Evolutionary conservation across 2,888 invertebrate genomes (phyloP), one percentile per base, ranked within the genome.

Genomic region (Erpobdella octoculata): DNA sequence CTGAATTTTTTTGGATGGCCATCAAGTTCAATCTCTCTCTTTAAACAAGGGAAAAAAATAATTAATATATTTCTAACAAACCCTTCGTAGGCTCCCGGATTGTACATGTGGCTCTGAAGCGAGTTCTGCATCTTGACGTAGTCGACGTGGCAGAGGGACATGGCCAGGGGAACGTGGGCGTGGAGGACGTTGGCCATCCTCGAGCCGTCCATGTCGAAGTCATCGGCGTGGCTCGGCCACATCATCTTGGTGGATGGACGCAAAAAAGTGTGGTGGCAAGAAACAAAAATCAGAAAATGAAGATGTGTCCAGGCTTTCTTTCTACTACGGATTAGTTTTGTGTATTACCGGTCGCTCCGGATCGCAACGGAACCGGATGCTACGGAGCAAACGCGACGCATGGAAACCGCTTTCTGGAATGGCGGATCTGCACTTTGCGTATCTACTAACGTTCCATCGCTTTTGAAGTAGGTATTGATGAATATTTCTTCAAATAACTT

Each of bases 131-230:
- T 75, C 66, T 74, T 76, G 38, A 73, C 59, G 65, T 73, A 69
- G 71, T 75, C 75, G 58, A 75, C 68, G 59, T 73, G 74, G 59
- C 76, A 76, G 21, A 76, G 71, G 28, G 76, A 74, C 76, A 76
- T 76, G 71, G 70, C 71, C 46, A 73, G 66, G 5, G 74, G 71
- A 18, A 71, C 68, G 38, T 72, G 73, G 15, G 73, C 62, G 25
- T 73, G 73, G 9, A 72, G 72, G 46, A 72, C 73, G 71, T 73
- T 71, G 41, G 67, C 37, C 71, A 71, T 71, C 12, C 71, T n/a
- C 21, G 73, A 73, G 4, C 67, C 37, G 25, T 73, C 73, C 73
- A 71, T 73, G 61, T 72, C 72, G 38, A 72, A 72, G 8, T 72
- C 72, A 12, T 72, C 61, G 33, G n/a, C 65, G 41, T 72, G 72